Base-by-base conservation (phyloP, 1,140 invertebrate genomes). In the Scaptodrosophila lebanonensis region DNA sequence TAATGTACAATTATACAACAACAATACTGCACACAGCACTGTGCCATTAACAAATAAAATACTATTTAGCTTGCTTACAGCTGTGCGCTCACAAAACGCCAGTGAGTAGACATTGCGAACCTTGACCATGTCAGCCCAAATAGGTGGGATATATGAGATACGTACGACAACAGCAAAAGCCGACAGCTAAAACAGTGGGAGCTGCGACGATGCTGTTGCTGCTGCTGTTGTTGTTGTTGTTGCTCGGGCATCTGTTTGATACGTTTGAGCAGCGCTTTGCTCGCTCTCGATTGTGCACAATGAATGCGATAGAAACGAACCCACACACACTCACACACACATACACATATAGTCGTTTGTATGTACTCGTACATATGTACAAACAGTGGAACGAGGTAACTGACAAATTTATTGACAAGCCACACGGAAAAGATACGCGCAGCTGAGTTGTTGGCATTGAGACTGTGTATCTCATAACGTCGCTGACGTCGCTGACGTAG, bases 361-460 rank as follows among this genome's bases (percentile, higher is more conserved):
- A 63, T 39, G 62, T 44, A n/a, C n/a, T n/a, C n/a, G n/a, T n/a
- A n/a, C n/a, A n/a, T n/a, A n/a, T n/a, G n/a, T n/a, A n/a, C n/a
- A n/a, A n/a, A n/a, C n/a, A n/a, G n/a, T n/a, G n/a, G n/a, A 22
- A 40, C 15, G 32, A 51, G 53, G 44, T 47, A 51, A 29, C 54
- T 66, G 70, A 65, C 64, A 79, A 72, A 65, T 79, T 54, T 77
- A 77, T 79, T 71, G 73, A 77, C 64, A 79, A 48, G 68, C 69
- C 59, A 66, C 75, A 79, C 73, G 73, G 75, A 73, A 77, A 72
- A 77, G 75, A 73, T 66, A 82, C 65, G 69, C 64, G 73, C 68
- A 68, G 68, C 56, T 68, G 75, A 77, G 68, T 77, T n/a, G n/a
- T n/a, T 77, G 75, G 69, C 73, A 77, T 77, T 77, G 73, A 79